Base-by-base conservation (phyloP, 2,888 invertebrate genomes). In the Dynastes hyllus region DNA sequence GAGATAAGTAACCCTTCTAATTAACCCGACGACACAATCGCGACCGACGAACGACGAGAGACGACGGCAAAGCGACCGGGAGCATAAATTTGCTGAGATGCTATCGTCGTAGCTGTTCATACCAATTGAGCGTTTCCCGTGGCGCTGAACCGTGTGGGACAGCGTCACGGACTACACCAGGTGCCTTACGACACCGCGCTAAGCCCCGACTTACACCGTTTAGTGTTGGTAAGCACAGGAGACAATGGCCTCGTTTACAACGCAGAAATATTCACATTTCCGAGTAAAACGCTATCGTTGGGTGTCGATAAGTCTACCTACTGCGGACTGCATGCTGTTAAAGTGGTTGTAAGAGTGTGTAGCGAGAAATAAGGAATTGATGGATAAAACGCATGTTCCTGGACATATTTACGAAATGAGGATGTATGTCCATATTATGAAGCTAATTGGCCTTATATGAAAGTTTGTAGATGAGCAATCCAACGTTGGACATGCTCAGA, bases 21-120 rank as follows among this genome's bases (percentile, higher is more conserved):
- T 87, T 87, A 87, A 86, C 85, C 83, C 82, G 85, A 83, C 86
- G 86, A 87, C 87, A 87, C 85, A 87, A 87, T 86, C 86, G 86
- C 85, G 82, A 85, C 84, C 84, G 83, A 82, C 82, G 45, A 45
- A 80, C 84, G 86, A 86, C 87, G 8, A 45, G 45, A 45, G 45
- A 45, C 45, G 45, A 86, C 85, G 85, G 83, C 85, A 85, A 84
- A 83, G 81, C 82, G 85, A 80, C 83, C 81, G 78, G 82, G 70
- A 82, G 45, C 83, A 85, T 86, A 86, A 86, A 86, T 87, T 83
- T 81, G 81, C 66, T 11, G 63, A 58, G 85, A 85, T 84, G 80
- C 79, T 86, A 86, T 86, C 86, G 80, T 58, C 76, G 9, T 45
- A 11, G 45, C 45, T 45, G 45, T 45, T 45, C 45, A 45, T 81